phyloP scores from a whole-genome alignment of 2,888 invertebrate genomes.

The Heliconius cydno region DNA sequence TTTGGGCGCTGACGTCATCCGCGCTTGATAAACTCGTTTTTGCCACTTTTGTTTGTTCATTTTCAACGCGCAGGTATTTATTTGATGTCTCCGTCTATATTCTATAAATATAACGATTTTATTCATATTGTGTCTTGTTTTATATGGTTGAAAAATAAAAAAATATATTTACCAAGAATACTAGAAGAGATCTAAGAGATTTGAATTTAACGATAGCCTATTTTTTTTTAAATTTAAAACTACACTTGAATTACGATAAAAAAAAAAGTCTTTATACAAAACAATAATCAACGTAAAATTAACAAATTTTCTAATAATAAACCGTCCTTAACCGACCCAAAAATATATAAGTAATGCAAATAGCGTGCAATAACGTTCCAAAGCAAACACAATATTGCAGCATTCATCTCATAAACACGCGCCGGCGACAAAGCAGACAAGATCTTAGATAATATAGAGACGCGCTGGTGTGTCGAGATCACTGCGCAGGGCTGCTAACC shows the following conservation, averaged over 20 bases:
- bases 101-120: slow-evolving; percentile 28
- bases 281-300: neutral
- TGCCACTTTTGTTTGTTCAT: slow-evolving; percentile 50
- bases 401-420: slow-evolving; percentile 32
- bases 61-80: slow-evolving; percentile 48
- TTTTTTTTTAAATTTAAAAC: too few relatives aligned
- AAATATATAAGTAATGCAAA: neutral
- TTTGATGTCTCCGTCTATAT: slow-evolving; percentile 33
- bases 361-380: slow-evolving; percentile 14
- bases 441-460: slow-evolving; percentile 34
- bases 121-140: slow-evolving; percentile 18
- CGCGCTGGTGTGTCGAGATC: slow-evolving; percentile 28
- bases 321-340: neutral
- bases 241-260: too few relatives aligned
- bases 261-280: too few relatives aligned
- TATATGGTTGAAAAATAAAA: neutral
- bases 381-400: slow-evolving; percentile 27
- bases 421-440: slow-evolving; percentile 34
- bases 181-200: too few relatives aligned
- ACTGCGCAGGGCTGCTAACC: slow-evolving; percentile 25
- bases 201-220: too few relatives aligned
- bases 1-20: slow-evolving; percentile 49
- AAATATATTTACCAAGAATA: too few relatives aligned
- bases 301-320: neutral
- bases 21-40: slow-evolving; percentile 50